Base-by-base conservation (phyloP, 2,888 invertebrate genomes). In the Apotomis capreana region DNA sequence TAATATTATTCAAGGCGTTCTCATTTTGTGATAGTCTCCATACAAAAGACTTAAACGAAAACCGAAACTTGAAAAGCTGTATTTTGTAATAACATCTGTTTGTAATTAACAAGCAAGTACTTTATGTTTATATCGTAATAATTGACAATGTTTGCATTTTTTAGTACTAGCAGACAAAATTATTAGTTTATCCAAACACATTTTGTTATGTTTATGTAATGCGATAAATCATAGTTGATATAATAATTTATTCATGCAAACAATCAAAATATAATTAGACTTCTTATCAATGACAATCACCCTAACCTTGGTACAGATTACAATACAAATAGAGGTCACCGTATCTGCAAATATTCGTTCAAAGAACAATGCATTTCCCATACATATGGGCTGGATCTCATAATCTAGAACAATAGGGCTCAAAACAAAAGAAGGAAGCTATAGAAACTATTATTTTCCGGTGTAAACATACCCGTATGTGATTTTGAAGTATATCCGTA, bases 341-440 rank as follows among this genome's bases (percentile, higher is more conserved):
- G 4, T 37, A 46, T 64, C 59, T 40, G 40, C 51, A 59, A 69
- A 74, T 58, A 73, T 70, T 69, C 52, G 54, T 37, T 64, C 5
- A 69, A 12, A 37, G 46, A 58, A 72, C 68, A 72, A 63, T 58
- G 61, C 15, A 55, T 52, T 71, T 71, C 70, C 57, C 68, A 72
- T 58, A 52, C 67, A 57, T 55, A 36, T 49, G 40, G 15, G 15
- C 57, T 44, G 6, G 9, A 58, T 59, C 26, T 46, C 54, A 61
- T 67, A 77, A 84, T 80, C 73, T 80, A 77, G 77, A 88, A 89
- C 87, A 87, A 89, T 89, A 77, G 82, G 69, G 76, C 73, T 74
- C 81, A 83, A 82, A 84, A 89, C 87, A 88, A 88, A 86, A 77
- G 75, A 81, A 83, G 90, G 88, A 89, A 89, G 81, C 78, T 68